Percentiles rank a stretch among this genome's conserved stretches.
Evolutionary conservation across 2,888 invertebrate genomes (phyloP).

Genomic region (Tuta absoluta): DNA sequence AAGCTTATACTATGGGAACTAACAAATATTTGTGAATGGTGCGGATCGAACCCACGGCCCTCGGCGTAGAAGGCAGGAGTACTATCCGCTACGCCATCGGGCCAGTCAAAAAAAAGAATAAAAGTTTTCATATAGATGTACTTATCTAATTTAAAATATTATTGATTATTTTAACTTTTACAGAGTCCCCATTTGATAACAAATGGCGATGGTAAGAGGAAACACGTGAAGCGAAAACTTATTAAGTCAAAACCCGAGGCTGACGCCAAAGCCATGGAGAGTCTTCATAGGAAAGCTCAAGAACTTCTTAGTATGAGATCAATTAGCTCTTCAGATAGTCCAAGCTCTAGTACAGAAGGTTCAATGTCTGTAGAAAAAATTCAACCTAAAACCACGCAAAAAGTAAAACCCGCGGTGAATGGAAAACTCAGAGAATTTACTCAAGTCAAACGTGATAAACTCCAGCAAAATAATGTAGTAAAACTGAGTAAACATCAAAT

Average conservation of each 20-base stretch:
- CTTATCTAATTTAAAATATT: no score
- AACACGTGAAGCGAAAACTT: conserved; percentile 32
- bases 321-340: conserved; percentile 60
- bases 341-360: conserved; percentile 44
- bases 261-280: conserved; percentile 58
- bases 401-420: not conserved
- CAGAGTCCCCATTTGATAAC: conserved; percentile 1
- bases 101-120: no score
- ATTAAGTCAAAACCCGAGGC: conserved; percentile 39
- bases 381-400: not conserved
- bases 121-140: no score
- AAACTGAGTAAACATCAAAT: not conserved
- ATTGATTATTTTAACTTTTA: not conserved
- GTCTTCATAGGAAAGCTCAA: conserved; percentile 70
- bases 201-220: conserved; percentile 13
- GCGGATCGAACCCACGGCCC: no score
- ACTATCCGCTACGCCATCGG: no score
- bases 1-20: no score
- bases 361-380: not conserved
- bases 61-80: no score
- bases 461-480: not conserved
- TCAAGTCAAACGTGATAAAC: not conserved
- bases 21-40: no score
- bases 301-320: conserved; percentile 64
- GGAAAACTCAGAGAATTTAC: not conserved